These are phyloP conservation scores for Sebastes cheni DNA, from an alignment of 2,797 vertebrate genomes.

Conservation along the genomic window DNA sequence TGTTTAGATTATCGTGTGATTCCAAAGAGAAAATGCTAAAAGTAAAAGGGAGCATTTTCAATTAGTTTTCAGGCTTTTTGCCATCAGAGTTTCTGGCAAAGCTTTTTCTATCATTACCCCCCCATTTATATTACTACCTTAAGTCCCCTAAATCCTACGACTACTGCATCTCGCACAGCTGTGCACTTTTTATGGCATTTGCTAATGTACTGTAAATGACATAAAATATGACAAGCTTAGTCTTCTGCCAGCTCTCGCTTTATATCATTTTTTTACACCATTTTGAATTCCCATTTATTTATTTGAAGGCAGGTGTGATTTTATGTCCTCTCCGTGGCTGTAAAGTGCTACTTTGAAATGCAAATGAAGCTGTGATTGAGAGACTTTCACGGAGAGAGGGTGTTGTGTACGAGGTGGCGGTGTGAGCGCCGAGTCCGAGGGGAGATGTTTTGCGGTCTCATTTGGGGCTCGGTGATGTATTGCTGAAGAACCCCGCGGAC, in stretches of 20 bases:
- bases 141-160: conserved; percentile 74
- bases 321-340: conserved; percentile 79
- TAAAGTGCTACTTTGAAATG: conserved; percentile 84
- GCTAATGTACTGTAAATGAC: conserved; percentile 82
- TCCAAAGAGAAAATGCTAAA: conserved; percentile 32
- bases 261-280: conserved; percentile 76
- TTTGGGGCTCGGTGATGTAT: conserved; percentile 44
- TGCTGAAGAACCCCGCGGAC: conserved; percentile 14
- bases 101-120: conserved; percentile 67
- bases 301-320: conserved; percentile 85
- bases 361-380: conserved; percentile 82
- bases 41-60: conserved; percentile 47
- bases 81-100: conserved; percentile 48
- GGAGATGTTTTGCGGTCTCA: conserved; percentile 56
- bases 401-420: conserved; percentile 55
- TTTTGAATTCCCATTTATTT: conserved; percentile 81
- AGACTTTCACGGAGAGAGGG: conserved; percentile 64
- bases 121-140: conserved; percentile 74
- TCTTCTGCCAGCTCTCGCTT: conserved; percentile 75
- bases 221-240: conserved; percentile 81
- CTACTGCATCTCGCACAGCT: conserved; percentile 74
- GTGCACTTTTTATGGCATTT: conserved; percentile 80
- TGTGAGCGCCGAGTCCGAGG: conserved; percentile 56
- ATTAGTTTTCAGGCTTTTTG: conserved; percentile 64
- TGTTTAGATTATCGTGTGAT: conserved; percentile 29